Base-by-base conservation (phyloP, 2,113 vertebrate genomes). In the Astur gentilis region DNA sequence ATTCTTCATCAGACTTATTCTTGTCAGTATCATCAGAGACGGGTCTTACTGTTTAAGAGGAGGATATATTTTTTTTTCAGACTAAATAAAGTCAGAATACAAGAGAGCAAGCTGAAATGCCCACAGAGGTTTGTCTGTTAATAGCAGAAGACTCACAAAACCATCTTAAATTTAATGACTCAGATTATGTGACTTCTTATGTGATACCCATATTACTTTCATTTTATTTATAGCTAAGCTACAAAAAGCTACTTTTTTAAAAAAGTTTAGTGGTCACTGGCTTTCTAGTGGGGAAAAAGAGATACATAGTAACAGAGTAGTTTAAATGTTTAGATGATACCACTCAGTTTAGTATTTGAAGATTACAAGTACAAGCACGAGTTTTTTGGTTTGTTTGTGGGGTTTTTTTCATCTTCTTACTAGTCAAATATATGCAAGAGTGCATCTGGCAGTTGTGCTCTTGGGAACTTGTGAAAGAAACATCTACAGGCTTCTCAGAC, bases 401-500 rank as follows among this genome's bases (percentile, higher is more conserved):
- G 14, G 14, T 58, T 32, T 27, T 49, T 31, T 83, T 83, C 8
- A 61, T 92, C 62, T 93, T 92, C 47, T 93, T 93, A 54, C 40
- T 84, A 87, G 86, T 73, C 67, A 92, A 86, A 83, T 95, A 45
- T 86, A 95, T 94, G 75, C 92, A 96, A 84, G 61, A 75, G 31
- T 87, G 83, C 72, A 89, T 96, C 89, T 93, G 94, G 65, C 36
- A 65, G 76, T 93, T 79, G 42, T 81, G 77, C 83, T 94, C 83
- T 78, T 90, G 92, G 96, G 77, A 96, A 84, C 31, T 29, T 0
- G 0, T 0, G 8, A 85, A 91, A 87, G 72, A 87, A 91, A 79
- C 36, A 72, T 92, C 77, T 87, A 87, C 73, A 79, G 73, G 34
- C 78, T 89, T 82, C 73, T 89, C 73, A 92, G 89, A 89, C 62